A percentile compares a stretch with the other conserved stretches of the same genome.
These are phyloP conservation scores for Darevskia nairensis DNA, from an alignment of 2,797 vertebrate genomes.

Conservation along the genomic window DNA sequence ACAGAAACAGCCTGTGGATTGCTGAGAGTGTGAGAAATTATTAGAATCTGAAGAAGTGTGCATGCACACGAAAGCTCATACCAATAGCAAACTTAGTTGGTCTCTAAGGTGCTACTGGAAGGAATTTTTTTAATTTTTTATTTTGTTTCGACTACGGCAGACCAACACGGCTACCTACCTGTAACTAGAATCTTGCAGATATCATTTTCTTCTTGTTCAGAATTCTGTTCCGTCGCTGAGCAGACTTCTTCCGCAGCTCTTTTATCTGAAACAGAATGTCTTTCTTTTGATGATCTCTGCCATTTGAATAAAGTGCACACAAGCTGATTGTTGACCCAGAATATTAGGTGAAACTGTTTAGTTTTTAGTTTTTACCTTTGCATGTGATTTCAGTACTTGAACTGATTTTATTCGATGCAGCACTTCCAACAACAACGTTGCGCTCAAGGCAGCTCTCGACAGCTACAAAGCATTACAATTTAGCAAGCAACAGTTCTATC, in stretches of 20 bases:
- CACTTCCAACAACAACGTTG: no score
- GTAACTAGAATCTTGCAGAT: slow-evolving; percentile 48
- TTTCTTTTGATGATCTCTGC: slow-evolving; percentile 67
- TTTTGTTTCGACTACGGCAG: no score
- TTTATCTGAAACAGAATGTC: slow-evolving; percentile 69
- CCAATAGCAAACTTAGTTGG: no score
- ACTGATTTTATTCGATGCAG: background rate
- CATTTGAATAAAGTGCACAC: slow-evolving; percentile 64
- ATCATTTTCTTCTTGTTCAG: slow-evolving; percentile 54
- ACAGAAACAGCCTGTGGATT: background rate
- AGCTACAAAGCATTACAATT: no score
- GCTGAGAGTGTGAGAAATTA: slow-evolving; percentile 21
- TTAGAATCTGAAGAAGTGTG: slow-evolving; percentile 5
- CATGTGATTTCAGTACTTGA: slow-evolving; percentile 63
- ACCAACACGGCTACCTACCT: no score
- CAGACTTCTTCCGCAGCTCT: background rate
- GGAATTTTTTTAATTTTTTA: no score
- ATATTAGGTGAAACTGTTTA: slow-evolving; percentile 38
- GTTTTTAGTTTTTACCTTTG: slow-evolving; percentile 33
- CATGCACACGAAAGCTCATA: no score
- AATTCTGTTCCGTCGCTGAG: slow-evolving; percentile 62
- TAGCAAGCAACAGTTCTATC: no score
- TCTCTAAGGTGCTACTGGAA: no score
- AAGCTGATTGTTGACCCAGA: slow-evolving; percentile 65
- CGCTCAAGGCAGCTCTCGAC: no score